These are phyloP conservation scores for Zosterops pallidus DNA, from an alignment of 2,113 vertebrate genomes.

Conservation along the genomic window DNA sequence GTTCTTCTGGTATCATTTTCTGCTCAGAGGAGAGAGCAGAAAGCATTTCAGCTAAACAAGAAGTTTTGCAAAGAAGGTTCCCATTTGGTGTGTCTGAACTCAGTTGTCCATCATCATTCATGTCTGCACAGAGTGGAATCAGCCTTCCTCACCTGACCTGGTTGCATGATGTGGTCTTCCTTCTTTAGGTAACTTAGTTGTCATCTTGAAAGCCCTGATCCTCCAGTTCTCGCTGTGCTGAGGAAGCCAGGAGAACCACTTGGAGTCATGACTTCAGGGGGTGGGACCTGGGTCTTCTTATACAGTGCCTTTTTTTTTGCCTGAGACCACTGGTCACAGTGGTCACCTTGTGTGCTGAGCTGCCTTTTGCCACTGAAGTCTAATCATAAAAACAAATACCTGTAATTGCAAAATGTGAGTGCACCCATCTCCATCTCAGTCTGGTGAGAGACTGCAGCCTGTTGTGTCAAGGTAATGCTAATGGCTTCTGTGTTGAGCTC, in stretches of 20 bases:
- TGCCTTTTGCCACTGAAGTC: background rate
- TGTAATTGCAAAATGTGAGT: background rate
- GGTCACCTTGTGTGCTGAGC: background rate
- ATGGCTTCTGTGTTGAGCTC: background rate
- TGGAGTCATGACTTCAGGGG: rapidly evolving
- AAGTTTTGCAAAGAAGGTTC: background rate
- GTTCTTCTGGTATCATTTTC: background rate
- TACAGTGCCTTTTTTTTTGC: background rate
- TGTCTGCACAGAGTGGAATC: background rate
- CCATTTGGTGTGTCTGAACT: background rate
- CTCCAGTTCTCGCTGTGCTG: background rate
- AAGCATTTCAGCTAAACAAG: background rate
- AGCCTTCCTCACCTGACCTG: background rate
- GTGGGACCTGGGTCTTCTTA: background rate
- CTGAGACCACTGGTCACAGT: background rate
- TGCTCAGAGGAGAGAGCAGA: background rate
- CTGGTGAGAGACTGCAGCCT: background rate
- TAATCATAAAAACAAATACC: background rate
- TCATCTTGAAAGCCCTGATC: background rate
- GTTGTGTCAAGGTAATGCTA: background rate
- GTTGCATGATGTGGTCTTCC: background rate
- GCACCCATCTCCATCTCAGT: background rate
- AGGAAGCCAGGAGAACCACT: background rate
- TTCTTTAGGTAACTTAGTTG: background rate
- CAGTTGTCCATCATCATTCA: background rate